phyloP scores from a whole-genome alignment of 2,888 invertebrate species.

The Hoplodrina blanda region DNA sequence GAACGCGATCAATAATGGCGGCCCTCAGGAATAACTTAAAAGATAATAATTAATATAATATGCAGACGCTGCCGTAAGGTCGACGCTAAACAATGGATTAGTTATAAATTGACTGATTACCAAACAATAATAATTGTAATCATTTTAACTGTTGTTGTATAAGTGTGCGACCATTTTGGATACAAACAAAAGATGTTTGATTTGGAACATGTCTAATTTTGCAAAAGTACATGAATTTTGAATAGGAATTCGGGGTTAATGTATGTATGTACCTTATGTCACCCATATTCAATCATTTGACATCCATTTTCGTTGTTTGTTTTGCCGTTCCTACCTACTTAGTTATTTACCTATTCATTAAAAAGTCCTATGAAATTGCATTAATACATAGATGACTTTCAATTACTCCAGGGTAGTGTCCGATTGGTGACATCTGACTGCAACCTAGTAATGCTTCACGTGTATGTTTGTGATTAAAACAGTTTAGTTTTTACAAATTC shows the following conservation, averaged over 20 bases:
- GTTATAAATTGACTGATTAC: constrained; percentile 53
- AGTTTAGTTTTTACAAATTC: no score
- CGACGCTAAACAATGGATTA: constrained; percentile 62
- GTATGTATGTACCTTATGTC: neutral
- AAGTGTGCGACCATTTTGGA: constrained; percentile 26
- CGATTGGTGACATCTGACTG: neutral
- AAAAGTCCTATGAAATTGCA: no score
- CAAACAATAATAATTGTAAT: constrained; percentile 52
- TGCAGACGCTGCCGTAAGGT: constrained; percentile 57
- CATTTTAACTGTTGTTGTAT: constrained; percentile 31
- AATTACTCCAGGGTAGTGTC: neutral
- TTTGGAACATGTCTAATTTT: constrained; percentile 33
- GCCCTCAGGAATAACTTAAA: constrained; percentile 64
- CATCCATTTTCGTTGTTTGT: neutral
- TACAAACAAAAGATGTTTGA: constrained; percentile 38
- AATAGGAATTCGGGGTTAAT: neutral
- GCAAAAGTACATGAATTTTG: constrained; percentile 18
- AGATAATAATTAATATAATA: constrained; percentile 69
- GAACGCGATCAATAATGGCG: constrained; percentile 61
- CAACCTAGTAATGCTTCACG: neutral
- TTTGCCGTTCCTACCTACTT: neutral
- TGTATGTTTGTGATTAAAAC: neutral
- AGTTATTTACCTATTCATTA: no score
- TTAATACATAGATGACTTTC: neutral
- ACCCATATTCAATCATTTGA: constrained; percentile 12